Evolutionary conservation across 64 coral and sea anemone species (phyloP).

Genomic region (Stichodactyla mertensii): DNA sequence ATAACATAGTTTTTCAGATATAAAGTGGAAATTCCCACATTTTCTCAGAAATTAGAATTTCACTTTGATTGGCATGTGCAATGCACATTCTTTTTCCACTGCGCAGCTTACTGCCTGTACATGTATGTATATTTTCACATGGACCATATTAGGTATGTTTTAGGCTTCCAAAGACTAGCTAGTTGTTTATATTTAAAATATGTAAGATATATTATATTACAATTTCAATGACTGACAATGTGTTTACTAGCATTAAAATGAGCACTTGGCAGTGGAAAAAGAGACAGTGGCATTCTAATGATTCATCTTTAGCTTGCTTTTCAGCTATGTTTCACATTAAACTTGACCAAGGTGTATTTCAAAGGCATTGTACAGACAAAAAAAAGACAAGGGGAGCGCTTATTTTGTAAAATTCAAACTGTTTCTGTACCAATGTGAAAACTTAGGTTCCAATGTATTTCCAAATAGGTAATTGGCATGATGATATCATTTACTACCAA

Average conservation of each 20-base stretch:
- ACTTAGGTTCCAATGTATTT: too few relatives aligned
- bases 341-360: too few relatives aligned
- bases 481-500: too few relatives aligned
- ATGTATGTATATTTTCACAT: slow-evolving; percentile 5
- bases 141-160: background rate
- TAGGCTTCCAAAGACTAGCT: slow-evolving; percentile 4
- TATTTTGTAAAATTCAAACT: too few relatives aligned
- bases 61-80: background rate
- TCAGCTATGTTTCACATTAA: too few relatives aligned
- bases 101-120: background rate
- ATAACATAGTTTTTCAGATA: too few relatives aligned
- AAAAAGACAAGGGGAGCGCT: too few relatives aligned
- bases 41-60: background rate
- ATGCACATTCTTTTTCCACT: background rate
- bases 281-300: background rate
- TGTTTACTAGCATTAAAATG: background rate
- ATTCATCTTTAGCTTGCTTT: background rate
- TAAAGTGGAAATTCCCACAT: background rate
- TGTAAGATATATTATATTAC: background rate
- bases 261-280: background rate
- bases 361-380: too few relatives aligned
- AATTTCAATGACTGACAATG: background rate
- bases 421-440: too few relatives aligned
- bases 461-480: too few relatives aligned
- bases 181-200: slow-evolving; percentile 13